These are phyloP conservation scores for Ephydatia muelleri DNA, from an alignment of 37 sponge, comb jelly and placozoan genomes.

Conservation along the genomic window DNA sequence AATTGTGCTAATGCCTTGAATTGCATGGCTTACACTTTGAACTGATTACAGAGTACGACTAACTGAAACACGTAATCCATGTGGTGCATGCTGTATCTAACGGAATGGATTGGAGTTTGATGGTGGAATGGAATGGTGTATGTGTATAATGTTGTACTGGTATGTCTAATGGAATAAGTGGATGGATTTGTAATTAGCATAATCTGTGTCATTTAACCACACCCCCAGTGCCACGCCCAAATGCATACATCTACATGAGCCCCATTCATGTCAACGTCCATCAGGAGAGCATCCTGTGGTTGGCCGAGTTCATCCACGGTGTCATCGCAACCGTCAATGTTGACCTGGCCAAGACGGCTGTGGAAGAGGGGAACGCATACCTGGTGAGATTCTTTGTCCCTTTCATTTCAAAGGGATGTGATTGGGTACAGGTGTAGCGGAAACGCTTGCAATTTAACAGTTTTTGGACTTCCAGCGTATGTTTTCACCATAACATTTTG, in stretches of 20 bases:
- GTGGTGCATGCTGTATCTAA: too few relatives aligned
- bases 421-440: too few relatives aligned
- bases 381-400: too few relatives aligned
- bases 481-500: too few relatives aligned
- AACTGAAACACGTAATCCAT: too few relatives aligned
- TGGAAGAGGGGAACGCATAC: slow-evolving; percentile 45
- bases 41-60: too few relatives aligned
- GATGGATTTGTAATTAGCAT: neutral
- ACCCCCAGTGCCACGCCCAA: slow-evolving; percentile 77
- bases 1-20: too few relatives aligned
- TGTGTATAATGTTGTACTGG: neutral
- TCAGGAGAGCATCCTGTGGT: slow-evolving; percentile 76
- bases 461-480: too few relatives aligned
- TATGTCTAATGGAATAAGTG: neutral
- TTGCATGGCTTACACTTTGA: too few relatives aligned
- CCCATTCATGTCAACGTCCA: slow-evolving; percentile 77
- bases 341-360: slow-evolving; percentile 47
- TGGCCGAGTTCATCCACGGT: slow-evolving; percentile 74
- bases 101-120: too few relatives aligned
- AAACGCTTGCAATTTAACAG: too few relatives aligned
- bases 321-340: slow-evolving; percentile 63
- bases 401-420: neutral
- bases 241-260: slow-evolving; percentile 55
- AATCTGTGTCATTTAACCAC: neutral
- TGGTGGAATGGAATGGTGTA: neutral